These are phyloP conservation scores for Pseudotriccus pelzelni DNA, from an alignment of 2,797 vertebrate genomes.

Conservation along the genomic window DNA sequence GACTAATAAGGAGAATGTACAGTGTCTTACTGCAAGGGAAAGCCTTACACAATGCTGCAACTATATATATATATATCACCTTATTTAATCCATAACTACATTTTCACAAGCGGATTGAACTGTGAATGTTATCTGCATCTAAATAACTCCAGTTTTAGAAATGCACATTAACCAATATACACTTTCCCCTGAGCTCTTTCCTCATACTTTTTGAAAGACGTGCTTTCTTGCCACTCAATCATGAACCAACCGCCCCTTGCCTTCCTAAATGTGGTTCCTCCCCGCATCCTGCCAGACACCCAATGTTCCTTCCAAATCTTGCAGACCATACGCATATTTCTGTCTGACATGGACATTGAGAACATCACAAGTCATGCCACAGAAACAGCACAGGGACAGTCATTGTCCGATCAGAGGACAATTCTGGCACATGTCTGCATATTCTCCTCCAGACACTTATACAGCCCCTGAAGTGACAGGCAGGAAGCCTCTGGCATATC, in stretches of 20 bases:
- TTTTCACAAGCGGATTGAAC: not conserved
- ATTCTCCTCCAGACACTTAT: not conserved
- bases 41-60: not conserved
- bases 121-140: not conserved
- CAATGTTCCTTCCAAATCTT: not conserved
- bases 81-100: not conserved
- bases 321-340: not conserved
- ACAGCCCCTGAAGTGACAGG: not conserved
- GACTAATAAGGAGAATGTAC: not conserved
- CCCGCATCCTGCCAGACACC: not conserved
- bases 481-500: slow-evolving; percentile 5
- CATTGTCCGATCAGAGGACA: not conserved
- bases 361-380: not conserved
- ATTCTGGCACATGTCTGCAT: not conserved
- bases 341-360: not conserved
- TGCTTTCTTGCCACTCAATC: not conserved
- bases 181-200: not conserved
- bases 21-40: not conserved
- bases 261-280: not conserved
- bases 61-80: not conserved
- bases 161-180: not conserved
- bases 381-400: not conserved
- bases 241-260: fast-evolving
- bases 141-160: not conserved
- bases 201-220: not conserved